Evolutionary conservation across 2,888 invertebrate species (phyloP).

Genomic region (Eucera pruinosa): DNA sequence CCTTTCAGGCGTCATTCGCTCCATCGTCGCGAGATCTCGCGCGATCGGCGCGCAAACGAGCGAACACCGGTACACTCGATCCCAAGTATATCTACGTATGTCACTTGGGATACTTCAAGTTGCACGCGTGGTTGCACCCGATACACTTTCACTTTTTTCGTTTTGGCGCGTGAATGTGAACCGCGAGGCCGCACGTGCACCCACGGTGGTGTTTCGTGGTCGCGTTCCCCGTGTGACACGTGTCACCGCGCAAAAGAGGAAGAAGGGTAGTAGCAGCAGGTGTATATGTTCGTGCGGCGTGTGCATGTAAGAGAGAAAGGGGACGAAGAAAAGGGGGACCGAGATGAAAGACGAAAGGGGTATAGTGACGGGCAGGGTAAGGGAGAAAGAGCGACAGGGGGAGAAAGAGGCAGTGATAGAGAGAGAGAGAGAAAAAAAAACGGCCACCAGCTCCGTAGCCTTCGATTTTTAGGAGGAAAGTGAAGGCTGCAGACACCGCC

Average conservation of each 20-base stretch:
- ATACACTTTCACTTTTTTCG: constrained; percentile 57
- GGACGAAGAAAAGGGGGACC: not conserved
- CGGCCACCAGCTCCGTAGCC: constrained; percentile 65
- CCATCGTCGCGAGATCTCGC: not conserved
- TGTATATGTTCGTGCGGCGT: not conserved
- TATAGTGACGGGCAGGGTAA: not conserved
- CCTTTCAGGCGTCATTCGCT: too few species aligned
- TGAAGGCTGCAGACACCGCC: constrained; percentile 85
- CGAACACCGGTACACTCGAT: not conserved
- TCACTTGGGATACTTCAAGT: not conserved
- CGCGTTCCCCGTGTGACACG: constrained; percentile 39
- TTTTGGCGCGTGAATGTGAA: constrained; percentile 60
- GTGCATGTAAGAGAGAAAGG: not conserved
- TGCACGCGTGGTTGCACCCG: not conserved
- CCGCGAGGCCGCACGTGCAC: constrained; percentile 46
- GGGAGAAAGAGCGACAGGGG: not conserved
- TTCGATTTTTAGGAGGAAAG: constrained; percentile 78
- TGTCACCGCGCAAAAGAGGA: constrained; percentile 37
- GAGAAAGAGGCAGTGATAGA: not conserved
- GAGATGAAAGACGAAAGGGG: not conserved
- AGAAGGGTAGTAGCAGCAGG: not conserved
- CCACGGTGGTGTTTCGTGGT: constrained; percentile 12
- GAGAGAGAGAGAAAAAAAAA: constrained; percentile 38
- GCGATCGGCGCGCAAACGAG: not conserved
- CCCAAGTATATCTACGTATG: not conserved